These are phyloP conservation scores for Reinhardtius hippoglossoides DNA, from an alignment of 2,113 vertebrate species.

Conservation along the genomic window DNA sequence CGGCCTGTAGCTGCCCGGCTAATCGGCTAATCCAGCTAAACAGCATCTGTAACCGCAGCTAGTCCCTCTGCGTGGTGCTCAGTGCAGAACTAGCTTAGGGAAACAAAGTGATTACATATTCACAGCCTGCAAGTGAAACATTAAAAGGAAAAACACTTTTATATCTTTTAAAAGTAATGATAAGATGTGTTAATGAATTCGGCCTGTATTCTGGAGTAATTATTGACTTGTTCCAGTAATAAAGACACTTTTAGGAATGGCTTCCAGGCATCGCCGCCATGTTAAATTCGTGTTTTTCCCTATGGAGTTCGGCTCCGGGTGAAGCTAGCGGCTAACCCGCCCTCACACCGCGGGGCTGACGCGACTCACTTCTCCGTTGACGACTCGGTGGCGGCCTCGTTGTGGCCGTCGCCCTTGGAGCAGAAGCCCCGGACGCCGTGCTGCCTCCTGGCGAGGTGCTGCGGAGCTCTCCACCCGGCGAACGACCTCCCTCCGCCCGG, in stretches of 20 bases:
- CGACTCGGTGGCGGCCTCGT: conserved; percentile 67
- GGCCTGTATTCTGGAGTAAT: rapidly evolving
- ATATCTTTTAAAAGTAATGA: too few species aligned
- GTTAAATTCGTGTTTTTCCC: not conserved
- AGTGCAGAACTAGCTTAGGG: not conserved
- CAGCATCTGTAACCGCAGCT: too few species aligned
- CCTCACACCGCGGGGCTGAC: not conserved
- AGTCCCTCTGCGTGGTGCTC: not conserved
- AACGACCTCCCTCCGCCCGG: conserved; percentile 27
- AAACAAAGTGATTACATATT: rapidly evolving
- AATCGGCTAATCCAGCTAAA: not conserved
- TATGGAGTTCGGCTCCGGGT: not conserved
- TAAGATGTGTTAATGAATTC: not conserved
- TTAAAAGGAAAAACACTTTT: too few species aligned
- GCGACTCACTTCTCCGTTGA: conserved; percentile 82
- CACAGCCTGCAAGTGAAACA: too few species aligned
- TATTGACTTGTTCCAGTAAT: rapidly evolving
- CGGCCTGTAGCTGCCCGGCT: not conserved
- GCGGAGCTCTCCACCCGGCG: conserved; percentile 42
- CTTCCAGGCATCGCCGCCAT: not conserved
- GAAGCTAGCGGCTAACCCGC: conserved; percentile 20
- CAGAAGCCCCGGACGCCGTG: conserved; percentile 66
- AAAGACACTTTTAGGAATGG: not conserved
- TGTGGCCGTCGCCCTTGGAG: conserved; percentile 64
- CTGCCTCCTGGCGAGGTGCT: not conserved